Base-by-base conservation (phyloP, 2,113 vertebrate genomes). In the Semicossyphus pulcher region DNA sequence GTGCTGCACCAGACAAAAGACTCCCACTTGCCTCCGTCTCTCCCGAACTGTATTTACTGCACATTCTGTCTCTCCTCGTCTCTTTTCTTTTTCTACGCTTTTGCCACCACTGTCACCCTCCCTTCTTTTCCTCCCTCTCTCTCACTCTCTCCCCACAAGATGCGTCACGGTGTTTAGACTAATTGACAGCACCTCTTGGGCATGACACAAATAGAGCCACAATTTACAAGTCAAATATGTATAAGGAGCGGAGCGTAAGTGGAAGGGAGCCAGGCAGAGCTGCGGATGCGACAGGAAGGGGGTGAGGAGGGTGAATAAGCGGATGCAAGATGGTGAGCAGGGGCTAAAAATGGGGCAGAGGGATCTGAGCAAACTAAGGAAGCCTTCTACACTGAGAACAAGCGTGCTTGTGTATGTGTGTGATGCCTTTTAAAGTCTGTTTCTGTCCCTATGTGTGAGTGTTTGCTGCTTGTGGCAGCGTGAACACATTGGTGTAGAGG, bases 191-290 rank as follows among this genome's bases (percentile, higher is more conserved):
- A 74, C 70, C 86, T 89, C 76, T 80, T 84, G 81, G 86, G 88
- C 86, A 87, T 79, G 81, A 90, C 86, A 89, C 74, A 91, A 91
- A 90, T 89, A 89, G 86, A 88, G 86, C 48, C 74, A 36, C 65
- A 80, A 89, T 92, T 90, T 91, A 89, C 86, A 90, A 91, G 87
- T 91, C 88, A 91, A 88, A 90, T 90, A 74, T 76, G 61, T 67
- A 73, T 64, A 60, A 72, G 78, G 72, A 80, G 74, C 23, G 0
- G 36, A 52, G 78, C 11, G 25, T 71, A 59, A 84, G 80, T 67
- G 78, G 81, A 59, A 49, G 49, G 54, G 37, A 70, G 69, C 31
- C 75, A 76, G 60, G 70, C 62, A 60, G 71, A 64, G 75, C 72
- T 48, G 64, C 5, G 15, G 47, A 60, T 25, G 68, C 63, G 49